These are phyloP conservation scores for Caiman crocodilus DNA, from an alignment of 2,797 vertebrate genomes.

Conservation along the genomic window DNA sequence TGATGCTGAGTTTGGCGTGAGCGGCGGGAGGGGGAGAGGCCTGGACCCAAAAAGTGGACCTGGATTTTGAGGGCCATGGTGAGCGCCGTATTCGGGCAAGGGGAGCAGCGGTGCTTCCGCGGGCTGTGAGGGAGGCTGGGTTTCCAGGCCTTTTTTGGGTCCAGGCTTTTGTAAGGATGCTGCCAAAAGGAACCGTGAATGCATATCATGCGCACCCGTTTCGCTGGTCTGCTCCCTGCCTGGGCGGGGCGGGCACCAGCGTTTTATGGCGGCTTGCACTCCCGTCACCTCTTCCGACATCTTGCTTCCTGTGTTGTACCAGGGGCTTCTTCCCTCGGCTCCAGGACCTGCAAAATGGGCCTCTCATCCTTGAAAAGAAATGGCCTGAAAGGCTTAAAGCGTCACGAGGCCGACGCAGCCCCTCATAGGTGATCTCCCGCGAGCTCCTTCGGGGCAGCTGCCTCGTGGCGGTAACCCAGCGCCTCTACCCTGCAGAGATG, in stretches of 20 bases:
- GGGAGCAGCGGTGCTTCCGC: too few relatives aligned
- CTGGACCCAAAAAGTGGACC: rapidly evolving
- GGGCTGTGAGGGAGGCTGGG: neutral
- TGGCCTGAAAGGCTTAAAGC: neutral
- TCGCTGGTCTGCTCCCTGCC: neutral
- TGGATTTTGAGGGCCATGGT: rapidly evolving
- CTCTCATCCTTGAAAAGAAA: neutral
- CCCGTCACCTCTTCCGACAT: neutral
- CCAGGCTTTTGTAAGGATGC: neutral
- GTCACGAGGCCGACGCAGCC: too few relatives aligned
- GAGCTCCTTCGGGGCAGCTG: too few relatives aligned
- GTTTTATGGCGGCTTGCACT: neutral
- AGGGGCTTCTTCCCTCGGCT: neutral
- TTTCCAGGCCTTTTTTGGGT: neutral
- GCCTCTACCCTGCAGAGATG: neutral
- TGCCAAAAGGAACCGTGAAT: neutral
- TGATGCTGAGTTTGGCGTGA: neutral
- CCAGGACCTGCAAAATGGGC: neutral
- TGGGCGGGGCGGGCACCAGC: neutral
- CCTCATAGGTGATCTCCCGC: too few relatives aligned
- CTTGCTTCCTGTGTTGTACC: neutral
- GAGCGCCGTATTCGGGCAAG: rapidly evolving
- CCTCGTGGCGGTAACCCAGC: too few relatives aligned
- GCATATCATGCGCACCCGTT: neutral
- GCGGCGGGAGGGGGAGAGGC: neutral